Evolutionary conservation across 1,140 invertebrate species (phyloP).

Genomic region (Tenebrio molitor): DNA sequence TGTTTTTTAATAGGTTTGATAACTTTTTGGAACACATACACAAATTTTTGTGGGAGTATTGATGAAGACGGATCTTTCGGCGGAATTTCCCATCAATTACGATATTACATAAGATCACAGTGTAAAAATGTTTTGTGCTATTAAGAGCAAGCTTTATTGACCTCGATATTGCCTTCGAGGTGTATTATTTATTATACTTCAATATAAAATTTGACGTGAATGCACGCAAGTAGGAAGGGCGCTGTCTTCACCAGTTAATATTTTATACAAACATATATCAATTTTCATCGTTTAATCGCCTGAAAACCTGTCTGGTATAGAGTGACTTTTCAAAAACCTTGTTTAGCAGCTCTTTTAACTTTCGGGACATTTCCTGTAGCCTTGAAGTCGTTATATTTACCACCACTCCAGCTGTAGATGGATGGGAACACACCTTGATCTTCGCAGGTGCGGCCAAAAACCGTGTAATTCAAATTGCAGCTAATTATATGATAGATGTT

Average conservation of each 20-base stretch:
- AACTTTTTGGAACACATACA: too few relatives aligned
- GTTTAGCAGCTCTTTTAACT: slow-evolving; percentile 34
- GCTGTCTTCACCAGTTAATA: slow-evolving; percentile 42
- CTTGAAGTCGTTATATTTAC: slow-evolving; percentile 42
- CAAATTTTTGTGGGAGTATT: too few relatives aligned
- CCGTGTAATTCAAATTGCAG: slow-evolving; percentile 54
- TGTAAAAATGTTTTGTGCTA: neutral
- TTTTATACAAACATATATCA: slow-evolving; percentile 42
- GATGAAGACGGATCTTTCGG: neutral
- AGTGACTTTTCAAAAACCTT: slow-evolving; percentile 39
- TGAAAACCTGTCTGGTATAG: slow-evolving; percentile 32
- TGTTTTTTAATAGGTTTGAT: too few relatives aligned
- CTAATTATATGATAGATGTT: slow-evolving; percentile 55
- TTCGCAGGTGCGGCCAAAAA: slow-evolving; percentile 54
- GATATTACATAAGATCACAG: neutral
- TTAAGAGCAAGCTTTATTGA: slow-evolving; percentile 28
- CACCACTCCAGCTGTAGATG: slow-evolving; percentile 44
- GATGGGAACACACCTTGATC: slow-evolving; percentile 53
- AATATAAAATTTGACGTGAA: slow-evolving; percentile 42
- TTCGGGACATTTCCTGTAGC: slow-evolving; percentile 43
- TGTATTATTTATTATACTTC: slow-evolving; percentile 43
- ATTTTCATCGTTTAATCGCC: slow-evolving; percentile 32
- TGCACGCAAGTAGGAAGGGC: slow-evolving; percentile 45
- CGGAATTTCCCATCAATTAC: slow-evolving; percentile 16
- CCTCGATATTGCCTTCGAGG: slow-evolving; percentile 26